These are phyloP conservation scores for Amphiura filiformis DNA, from an alignment of 35 echinoderm and acorn worm genomes.

Conservation along the genomic window DNA sequence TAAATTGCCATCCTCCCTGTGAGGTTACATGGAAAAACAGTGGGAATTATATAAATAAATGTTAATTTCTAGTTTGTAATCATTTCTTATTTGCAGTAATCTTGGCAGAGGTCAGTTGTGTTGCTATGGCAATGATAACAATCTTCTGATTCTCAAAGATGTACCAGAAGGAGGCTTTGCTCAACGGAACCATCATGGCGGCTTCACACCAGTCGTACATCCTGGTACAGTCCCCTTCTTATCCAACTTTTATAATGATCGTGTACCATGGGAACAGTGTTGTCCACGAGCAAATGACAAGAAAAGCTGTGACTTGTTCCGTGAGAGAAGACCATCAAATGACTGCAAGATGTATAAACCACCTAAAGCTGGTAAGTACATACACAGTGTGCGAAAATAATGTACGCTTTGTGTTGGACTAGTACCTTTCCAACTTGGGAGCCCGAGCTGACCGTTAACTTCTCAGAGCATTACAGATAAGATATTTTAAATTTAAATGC, in stretches of 20 bases:
- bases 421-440: background rate
- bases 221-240: slow-evolving; percentile 71
- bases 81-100: background rate
- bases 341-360: slow-evolving; percentile 65
- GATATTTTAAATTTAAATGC: background rate
- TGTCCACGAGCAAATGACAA: slow-evolving; percentile 27
- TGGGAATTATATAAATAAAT: background rate
- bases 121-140: slow-evolving; percentile 62
- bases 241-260: slow-evolving; percentile 68
- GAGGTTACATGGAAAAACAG: background rate
- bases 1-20: no score
- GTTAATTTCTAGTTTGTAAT: background rate
- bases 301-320: slow-evolving; percentile 38
- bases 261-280: slow-evolving; percentile 87
- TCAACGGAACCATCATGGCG: slow-evolving; percentile 55
- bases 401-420: background rate
- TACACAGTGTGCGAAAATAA: background rate
- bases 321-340: slow-evolving; percentile 49
- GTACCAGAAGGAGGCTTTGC: slow-evolving; percentile 50
- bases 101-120: slow-evolving; percentile 69
- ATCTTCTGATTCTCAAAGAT: slow-evolving; percentile 66
- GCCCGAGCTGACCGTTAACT: background rate
- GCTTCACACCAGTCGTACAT: slow-evolving; percentile 24
- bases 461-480: background rate
- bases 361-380: slow-evolving; percentile 65